These are phyloP conservation scores for Cephonodes hylas DNA, from an alignment of 2,888 invertebrate species.

Conservation along the genomic window DNA sequence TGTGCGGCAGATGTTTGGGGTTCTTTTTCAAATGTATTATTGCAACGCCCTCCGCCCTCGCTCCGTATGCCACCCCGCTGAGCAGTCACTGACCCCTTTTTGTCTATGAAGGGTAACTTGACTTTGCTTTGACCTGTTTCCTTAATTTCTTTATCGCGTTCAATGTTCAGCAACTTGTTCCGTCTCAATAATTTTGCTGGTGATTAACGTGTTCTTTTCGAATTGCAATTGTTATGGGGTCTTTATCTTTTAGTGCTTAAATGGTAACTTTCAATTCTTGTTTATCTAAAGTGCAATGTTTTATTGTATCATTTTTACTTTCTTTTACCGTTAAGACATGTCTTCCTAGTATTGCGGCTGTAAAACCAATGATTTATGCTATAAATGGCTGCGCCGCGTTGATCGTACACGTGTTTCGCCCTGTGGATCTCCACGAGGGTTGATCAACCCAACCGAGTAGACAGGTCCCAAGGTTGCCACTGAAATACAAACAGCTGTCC, in stretches of 20 bases:
- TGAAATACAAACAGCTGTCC: slow-evolving; percentile 43
- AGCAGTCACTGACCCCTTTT: slow-evolving; percentile 76
- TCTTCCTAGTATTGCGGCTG: neutral
- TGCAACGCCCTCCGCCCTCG: slow-evolving; percentile 52
- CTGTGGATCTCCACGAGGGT: slow-evolving; percentile 49
- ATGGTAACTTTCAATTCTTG: slow-evolving; percentile 11
- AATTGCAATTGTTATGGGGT: neutral
- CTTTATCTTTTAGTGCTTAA: slow-evolving; percentile 7
- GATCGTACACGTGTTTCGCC: slow-evolving; percentile 64
- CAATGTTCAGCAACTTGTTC: neutral
- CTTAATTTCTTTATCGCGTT: slow-evolving; percentile 17
- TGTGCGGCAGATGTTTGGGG: slow-evolving; percentile 78
- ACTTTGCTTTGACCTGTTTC: slow-evolving; percentile 44
- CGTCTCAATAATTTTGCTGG: neutral
- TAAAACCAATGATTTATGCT: slow-evolving; percentile 22
- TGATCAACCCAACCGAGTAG: slow-evolving; percentile 44
- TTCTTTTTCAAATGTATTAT: slow-evolving; percentile 75
- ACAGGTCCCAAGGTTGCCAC: slow-evolving; percentile 60
- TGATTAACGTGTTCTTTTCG: neutral
- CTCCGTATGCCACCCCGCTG: slow-evolving; percentile 52
- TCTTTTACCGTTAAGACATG: slow-evolving; percentile 2
- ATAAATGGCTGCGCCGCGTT: slow-evolving; percentile 62
- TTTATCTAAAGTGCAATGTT: neutral
- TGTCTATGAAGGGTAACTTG: slow-evolving; percentile 51
- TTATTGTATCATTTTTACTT: slow-evolving; percentile 8